Base-by-base conservation (phyloP, 2,797 vertebrate genomes). In the Limnodromus scolopaceus region DNA sequence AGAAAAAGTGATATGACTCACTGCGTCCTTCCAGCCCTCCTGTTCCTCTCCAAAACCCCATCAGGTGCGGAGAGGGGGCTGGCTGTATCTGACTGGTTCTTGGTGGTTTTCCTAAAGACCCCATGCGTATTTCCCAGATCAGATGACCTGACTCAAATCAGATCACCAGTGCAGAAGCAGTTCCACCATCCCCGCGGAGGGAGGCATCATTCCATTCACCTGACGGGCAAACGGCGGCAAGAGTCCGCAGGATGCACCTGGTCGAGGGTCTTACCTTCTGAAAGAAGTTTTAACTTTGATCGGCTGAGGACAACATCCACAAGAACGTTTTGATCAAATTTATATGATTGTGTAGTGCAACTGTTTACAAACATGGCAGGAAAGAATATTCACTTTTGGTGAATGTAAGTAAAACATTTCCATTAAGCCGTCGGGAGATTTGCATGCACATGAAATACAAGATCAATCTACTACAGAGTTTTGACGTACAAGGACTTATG, bases 401-500 rank as follows among this genome's bases (percentile, higher is more conserved):
- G 61, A 84, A 66, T 38, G 38, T 71, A 74, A 93, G 76, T 27
- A 66, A 92, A 91, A 84, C 48, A 49, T 64, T 89, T 64, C 76
- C 64, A 48, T 24, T n/a, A 60, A 93, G 76, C 83, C 90, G 87
- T 20, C 0, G 0, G 81, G 64, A 96, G 68, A 76, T 93, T 78
- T 84, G 84, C 75, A 74, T 63, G 70, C 93, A 53, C 85, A 3
- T 48, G 69, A 88, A 92, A 93, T 77, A 48, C 32, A 79, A 80
- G 92, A 94, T 95, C 96, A 91, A 95, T 95, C 95, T 94, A 36
- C 90, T 70, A 34, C 80, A 49, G 66, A 92, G 83, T 83, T 68
- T 68, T 97, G 96, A 96, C 94, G 95, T 57, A 78, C 86, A 94
- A 95, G 95, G 94, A 96, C 94, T 97, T 74, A 64, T 96, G 93